Evolutionary conservation across 2,113 vertebrate species (phyloP).

Genomic region (Helogale parvula): DNA sequence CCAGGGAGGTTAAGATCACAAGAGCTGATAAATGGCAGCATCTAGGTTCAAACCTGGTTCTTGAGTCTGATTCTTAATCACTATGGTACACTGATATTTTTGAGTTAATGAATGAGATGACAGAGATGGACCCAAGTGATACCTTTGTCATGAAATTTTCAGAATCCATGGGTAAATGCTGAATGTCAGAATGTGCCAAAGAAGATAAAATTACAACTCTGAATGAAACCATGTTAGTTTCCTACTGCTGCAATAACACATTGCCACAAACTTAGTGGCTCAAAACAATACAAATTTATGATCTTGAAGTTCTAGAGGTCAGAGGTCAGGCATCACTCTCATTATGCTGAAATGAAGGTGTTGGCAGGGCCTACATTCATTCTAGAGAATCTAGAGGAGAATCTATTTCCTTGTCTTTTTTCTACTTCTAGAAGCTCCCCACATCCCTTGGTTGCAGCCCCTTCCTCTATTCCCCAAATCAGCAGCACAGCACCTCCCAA

Average conservation of each 20-base stretch:
- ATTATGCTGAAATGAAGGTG: background rate
- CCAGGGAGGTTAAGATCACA: background rate
- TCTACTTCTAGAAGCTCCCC: background rate
- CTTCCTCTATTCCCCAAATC: background rate
- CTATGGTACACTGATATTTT: background rate
- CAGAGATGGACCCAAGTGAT: background rate
- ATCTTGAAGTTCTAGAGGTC: background rate
- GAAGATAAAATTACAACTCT: constrained; percentile 23
- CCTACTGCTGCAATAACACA: background rate
- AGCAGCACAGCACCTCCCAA: background rate
- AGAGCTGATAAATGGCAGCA: background rate
- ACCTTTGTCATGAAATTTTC: constrained; percentile 8
- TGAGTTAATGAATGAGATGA: background rate
- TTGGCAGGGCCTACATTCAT: background rate
- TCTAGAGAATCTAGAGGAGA: background rate
- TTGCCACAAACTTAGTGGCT: background rate
- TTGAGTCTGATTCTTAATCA: background rate
- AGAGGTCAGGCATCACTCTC: background rate
- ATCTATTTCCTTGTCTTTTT: background rate
- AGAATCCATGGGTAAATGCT: background rate
- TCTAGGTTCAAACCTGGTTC: background rate
- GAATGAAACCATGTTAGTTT: background rate
- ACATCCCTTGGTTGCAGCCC: background rate
- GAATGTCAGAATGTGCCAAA: background rate
- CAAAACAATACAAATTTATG: background rate